phyloP scores from a whole-genome alignment of 2,888 invertebrate species.

The Tetranychus piercei region DNA sequence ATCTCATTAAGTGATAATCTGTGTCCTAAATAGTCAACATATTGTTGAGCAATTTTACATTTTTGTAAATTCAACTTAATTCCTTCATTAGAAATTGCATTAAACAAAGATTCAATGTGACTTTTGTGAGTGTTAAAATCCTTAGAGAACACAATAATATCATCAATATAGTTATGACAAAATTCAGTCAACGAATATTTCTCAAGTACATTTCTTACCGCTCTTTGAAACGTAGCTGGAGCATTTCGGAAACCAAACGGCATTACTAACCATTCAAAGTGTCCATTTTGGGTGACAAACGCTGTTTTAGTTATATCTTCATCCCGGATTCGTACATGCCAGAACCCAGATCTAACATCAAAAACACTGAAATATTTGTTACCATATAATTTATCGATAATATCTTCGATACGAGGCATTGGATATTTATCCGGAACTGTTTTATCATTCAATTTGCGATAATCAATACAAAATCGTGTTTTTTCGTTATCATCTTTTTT shows the following conservation, averaged over 20 bases:
- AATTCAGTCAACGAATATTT: slow-evolving; percentile 10
- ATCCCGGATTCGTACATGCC: slow-evolving; percentile 2
- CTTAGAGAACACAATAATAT: slow-evolving; percentile 27
- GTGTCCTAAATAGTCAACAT: slow-evolving; percentile 22
- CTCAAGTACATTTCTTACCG: background rate
- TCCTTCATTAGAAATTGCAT: slow-evolving; percentile 20
- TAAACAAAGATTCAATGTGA: slow-evolving; percentile 21
- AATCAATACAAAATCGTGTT: background rate
- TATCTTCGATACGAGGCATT: background rate
- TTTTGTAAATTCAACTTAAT: slow-evolving; percentile 23
- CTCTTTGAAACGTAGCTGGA: slow-evolving; percentile 3
- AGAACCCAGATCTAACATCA: slow-evolving; percentile 11
- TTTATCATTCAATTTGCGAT: background rate
- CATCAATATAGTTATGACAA: slow-evolving; percentile 27
- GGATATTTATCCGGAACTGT: slow-evolving; percentile 10
- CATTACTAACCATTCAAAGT: too few relatives aligned
- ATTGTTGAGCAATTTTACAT: slow-evolving; percentile 17
- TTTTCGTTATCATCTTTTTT: slow-evolving; percentile 4
- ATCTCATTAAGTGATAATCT: slow-evolving; percentile 11
- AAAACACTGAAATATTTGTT: background rate
- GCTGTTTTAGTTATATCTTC: background rate
- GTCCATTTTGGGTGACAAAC: slow-evolving; percentile 11
- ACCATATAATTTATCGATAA: background rate
- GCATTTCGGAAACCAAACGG: slow-evolving; percentile 13
- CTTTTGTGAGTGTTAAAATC: slow-evolving; percentile 23